phyloP scores from a whole-genome alignment of 2,113 vertebrate species.

The Callithrix jacchus region DNA sequence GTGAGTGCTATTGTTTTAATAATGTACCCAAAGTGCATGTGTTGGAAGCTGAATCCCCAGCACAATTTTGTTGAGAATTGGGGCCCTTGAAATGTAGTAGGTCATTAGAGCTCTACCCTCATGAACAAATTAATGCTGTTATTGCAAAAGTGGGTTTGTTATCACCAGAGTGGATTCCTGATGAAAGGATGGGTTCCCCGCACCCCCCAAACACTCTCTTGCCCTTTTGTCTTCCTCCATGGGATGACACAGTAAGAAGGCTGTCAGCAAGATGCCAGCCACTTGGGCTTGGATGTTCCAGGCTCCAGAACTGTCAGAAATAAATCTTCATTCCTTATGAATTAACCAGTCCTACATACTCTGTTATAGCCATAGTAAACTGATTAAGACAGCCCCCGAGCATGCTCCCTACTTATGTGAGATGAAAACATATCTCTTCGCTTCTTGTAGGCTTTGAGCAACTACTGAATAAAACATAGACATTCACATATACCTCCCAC shows the following conservation, averaged over 20 bases:
- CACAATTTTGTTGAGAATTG: neutral
- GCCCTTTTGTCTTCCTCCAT: too few species aligned
- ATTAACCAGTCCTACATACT: neutral
- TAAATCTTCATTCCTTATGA: neutral
- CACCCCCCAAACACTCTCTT: neutral
- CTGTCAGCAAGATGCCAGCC: neutral
- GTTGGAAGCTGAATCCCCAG: neutral
- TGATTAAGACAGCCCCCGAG: neutral
- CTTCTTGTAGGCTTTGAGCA: neutral
- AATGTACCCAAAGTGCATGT: neutral
- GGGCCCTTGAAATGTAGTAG: neutral
- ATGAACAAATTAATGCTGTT: neutral
- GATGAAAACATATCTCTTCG: neutral
- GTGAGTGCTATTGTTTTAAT: neutral
- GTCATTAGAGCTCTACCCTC: neutral
- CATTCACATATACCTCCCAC: neutral
- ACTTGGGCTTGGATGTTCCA: neutral
- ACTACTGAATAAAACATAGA: neutral
- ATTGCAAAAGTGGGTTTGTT: neutral
- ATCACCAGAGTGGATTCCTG: neutral
- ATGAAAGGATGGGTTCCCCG: neutral
- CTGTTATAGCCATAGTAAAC: neutral
- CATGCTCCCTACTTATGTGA: neutral
- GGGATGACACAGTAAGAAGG: neutral
- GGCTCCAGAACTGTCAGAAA: neutral